Evolutionary conservation across 2,113 vertebrate species (phyloP).

Genomic region (Silurus meridionalis): DNA sequence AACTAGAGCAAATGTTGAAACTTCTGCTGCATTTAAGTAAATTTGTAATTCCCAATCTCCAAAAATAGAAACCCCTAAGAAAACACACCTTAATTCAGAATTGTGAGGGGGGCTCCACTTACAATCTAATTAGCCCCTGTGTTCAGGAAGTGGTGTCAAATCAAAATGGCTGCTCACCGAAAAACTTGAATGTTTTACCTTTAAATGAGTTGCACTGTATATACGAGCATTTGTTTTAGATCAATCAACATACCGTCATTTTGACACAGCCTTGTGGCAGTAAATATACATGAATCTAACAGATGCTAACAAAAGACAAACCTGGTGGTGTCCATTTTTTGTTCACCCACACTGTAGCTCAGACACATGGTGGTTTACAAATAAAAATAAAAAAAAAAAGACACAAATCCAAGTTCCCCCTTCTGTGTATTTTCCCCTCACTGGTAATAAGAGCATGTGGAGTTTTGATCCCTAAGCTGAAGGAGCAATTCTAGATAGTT

Average conservation of each 20-base stretch:
- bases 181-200: not conserved
- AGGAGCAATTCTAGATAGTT: not conserved
- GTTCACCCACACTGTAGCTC: not conserved
- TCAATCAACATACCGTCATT: not conserved
- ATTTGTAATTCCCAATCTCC: not conserved
- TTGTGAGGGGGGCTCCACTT: not conserved
- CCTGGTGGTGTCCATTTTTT: not conserved
- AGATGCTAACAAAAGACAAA: not conserved
- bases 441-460: not conserved
- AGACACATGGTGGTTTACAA: not conserved
- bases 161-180: not conserved
- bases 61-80: not conserved
- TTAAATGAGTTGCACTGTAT: not conserved
- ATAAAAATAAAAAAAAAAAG: not conserved
- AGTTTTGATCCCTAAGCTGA: not conserved
- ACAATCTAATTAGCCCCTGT: not conserved
- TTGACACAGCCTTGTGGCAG: not conserved
- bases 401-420: not conserved
- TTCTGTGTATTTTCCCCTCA: not conserved
- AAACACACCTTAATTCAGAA: not conserved
- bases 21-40: not conserved
- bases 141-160: not conserved
- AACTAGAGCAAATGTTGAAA: not conserved
- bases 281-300: not conserved
- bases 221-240: not conserved